A percentile compares a stretch with the other conserved stretches of the same genome.
These are phyloP conservation scores for Drosophila dunni DNA, from an alignment of 1,140 invertebrate species.

Conservation along the genomic window DNA sequence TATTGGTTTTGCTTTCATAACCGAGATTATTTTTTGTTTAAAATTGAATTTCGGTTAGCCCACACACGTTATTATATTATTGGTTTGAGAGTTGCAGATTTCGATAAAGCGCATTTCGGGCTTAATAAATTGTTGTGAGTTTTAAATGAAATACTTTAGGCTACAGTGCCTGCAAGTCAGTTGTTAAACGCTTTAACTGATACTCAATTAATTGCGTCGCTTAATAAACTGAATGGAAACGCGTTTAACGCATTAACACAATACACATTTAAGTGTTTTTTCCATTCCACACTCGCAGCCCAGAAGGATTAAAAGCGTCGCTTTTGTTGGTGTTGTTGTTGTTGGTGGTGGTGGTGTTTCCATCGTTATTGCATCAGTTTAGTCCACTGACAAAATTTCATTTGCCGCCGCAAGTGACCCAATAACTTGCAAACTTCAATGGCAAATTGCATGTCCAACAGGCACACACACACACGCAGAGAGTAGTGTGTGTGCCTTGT, in stretches of 20 bases:
- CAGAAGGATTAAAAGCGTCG: neutral
- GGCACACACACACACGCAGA: slow-evolving; percentile 8
- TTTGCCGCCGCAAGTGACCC: slow-evolving; percentile 29
- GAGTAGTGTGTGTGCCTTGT: slow-evolving; percentile 9
- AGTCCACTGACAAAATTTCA: slow-evolving; percentile 31
- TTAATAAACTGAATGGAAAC: slow-evolving; percentile 29
- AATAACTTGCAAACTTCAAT: slow-evolving; percentile 17
- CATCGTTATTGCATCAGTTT: slow-evolving; percentile 6
- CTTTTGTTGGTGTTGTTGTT: slow-evolving; percentile 13
- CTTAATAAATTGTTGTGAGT: too few species aligned
- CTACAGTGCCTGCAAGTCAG: neutral
- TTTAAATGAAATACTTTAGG: neutral
- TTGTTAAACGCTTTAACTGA: slow-evolving; percentile 5
- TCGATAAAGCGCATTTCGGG: too few species aligned
- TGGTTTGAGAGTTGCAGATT: too few species aligned
- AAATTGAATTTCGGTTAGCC: too few species aligned
- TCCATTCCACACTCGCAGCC: slow-evolving; percentile 12
- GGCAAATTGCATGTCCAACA: slow-evolving; percentile 5
- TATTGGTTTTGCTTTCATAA: too few species aligned
- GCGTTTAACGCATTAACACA: slow-evolving; percentile 17
- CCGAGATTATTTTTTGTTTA: too few species aligned
- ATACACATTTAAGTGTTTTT: slow-evolving; percentile 15
- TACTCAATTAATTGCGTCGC: slow-evolving; percentile 54
- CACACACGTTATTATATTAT: too few species aligned
- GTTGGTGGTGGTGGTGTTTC: slow-evolving; percentile 11